Conservation (phyloP, 2,888 invertebrate species). For the Eledona agricola region DNA sequence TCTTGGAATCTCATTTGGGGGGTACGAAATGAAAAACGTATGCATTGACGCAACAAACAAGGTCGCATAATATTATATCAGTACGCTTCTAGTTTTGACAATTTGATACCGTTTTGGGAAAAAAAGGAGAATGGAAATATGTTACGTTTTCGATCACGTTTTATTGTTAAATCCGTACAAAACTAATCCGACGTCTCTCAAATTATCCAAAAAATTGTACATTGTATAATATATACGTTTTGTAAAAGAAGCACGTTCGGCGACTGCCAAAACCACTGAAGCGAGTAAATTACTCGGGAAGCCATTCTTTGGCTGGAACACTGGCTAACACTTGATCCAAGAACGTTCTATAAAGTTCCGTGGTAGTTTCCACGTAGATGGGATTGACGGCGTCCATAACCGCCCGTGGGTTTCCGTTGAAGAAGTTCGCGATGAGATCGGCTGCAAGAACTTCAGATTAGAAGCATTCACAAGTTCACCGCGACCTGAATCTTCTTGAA, state of each 20-base stretch:
- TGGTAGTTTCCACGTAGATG: slow-evolving; percentile 73
- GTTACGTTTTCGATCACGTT: too few species aligned
- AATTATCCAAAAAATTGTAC: neutral
- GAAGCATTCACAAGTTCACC: neutral
- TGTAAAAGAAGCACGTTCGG: too few species aligned
- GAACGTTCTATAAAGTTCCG: slow-evolving; percentile 69
- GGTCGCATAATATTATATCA: too few species aligned
- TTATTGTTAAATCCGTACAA: too few species aligned
- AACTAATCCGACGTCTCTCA: too few species aligned
- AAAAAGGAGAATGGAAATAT: too few species aligned
- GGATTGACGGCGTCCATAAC: slow-evolving; percentile 75
- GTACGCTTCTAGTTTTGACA: too few species aligned
- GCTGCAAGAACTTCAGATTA: slow-evolving; percentile 64
- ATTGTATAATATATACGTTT: slow-evolving; percentile 1
- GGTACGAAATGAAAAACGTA: too few species aligned
- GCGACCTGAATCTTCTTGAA: neutral
- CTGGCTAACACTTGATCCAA: slow-evolving; percentile 68
- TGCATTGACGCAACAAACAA: too few species aligned
- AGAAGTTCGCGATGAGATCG: slow-evolving; percentile 73
- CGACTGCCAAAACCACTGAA: slow-evolving; percentile 2
- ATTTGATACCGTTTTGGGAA: too few species aligned
- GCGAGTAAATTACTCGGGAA: slow-evolving; percentile 61
- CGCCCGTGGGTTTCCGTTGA: slow-evolving; percentile 73
- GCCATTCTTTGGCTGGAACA: slow-evolving; percentile 69
- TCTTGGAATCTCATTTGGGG: too few species aligned